Conservation (phyloP, 2,888 invertebrate species). For the Meloe dianella region DNA sequence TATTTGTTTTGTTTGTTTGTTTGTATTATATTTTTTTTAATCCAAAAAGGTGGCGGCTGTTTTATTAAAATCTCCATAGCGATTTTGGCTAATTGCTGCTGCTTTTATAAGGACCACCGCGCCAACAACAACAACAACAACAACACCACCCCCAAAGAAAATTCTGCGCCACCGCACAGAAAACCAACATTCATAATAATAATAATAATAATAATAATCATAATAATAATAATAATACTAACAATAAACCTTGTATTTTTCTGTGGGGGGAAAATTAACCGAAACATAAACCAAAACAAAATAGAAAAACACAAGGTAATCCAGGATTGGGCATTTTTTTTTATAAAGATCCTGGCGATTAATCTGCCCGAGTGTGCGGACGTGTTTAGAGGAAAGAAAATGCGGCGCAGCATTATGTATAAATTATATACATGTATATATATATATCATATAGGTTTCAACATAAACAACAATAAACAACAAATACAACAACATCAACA, state of each 20-base stretch:
- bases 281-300: not conserved
- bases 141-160: slow-evolving; percentile 2
- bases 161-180: not conserved
- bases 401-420: slow-evolving; percentile 22
- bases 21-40: slow-evolving; percentile 29
- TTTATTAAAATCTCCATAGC: slow-evolving; percentile 7
- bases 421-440: no score
- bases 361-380: slow-evolving; percentile 42
- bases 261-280: no score
- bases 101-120: slow-evolving; percentile 16
- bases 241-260: not conserved
- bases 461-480: not conserved
- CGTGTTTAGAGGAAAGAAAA: slow-evolving; percentile 15
- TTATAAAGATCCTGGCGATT: not conserved
- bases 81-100: slow-evolving; percentile 17
- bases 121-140: no score
- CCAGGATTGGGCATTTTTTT: slow-evolving; percentile 17
- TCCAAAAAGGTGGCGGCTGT: slow-evolving; percentile 14
- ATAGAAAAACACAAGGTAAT: slow-evolving; percentile 8
- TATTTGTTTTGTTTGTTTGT: no score
- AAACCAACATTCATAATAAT: not conserved
- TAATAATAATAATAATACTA: not conserved
- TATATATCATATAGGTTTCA: no score
- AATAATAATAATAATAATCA: slow-evolving; percentile 4
- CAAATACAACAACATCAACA: not conserved